Conservation (phyloP, 2,797 vertebrate genomes). For the Dryobates pubescens region DNA sequence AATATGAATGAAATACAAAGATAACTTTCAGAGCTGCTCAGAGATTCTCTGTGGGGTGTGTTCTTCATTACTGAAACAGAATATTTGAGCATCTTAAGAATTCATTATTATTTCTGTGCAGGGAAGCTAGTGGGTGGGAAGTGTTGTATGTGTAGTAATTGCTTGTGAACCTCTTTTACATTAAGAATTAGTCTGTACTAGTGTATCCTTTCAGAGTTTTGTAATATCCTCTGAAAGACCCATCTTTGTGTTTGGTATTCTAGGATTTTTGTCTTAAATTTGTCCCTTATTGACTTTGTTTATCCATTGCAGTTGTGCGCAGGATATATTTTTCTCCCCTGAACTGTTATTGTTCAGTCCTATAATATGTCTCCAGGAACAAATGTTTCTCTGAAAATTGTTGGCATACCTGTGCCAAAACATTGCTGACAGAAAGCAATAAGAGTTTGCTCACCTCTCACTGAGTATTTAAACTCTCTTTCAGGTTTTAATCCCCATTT, state of each 20-base stretch:
- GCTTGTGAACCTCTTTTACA: background rate
- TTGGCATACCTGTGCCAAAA: background rate
- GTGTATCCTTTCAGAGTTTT: background rate
- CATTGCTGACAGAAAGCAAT: background rate
- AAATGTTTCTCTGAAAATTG: background rate
- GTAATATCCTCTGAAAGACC: background rate
- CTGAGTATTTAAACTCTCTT: slow-evolving; percentile 16
- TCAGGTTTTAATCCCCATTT: slow-evolving; percentile 93
- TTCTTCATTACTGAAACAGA: slow-evolving; percentile 3
- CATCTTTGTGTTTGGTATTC: background rate
- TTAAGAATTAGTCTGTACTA: background rate
- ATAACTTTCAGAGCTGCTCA: slow-evolving; percentile 12
- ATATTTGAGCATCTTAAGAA: background rate
- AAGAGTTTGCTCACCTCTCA: background rate
- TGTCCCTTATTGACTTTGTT: background rate
- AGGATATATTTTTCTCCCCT: too few relatives aligned
- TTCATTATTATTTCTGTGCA: background rate
- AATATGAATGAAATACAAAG: background rate
- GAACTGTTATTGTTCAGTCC: background rate
- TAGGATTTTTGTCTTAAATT: background rate
- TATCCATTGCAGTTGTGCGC: background rate
- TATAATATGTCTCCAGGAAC: background rate
- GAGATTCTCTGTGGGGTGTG: background rate
- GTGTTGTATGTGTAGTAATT: background rate
- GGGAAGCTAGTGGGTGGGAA: background rate